These are phyloP conservation scores for Zootoca vivipara DNA, from an alignment of 2,113 vertebrate species.

Conservation along the genomic window DNA sequence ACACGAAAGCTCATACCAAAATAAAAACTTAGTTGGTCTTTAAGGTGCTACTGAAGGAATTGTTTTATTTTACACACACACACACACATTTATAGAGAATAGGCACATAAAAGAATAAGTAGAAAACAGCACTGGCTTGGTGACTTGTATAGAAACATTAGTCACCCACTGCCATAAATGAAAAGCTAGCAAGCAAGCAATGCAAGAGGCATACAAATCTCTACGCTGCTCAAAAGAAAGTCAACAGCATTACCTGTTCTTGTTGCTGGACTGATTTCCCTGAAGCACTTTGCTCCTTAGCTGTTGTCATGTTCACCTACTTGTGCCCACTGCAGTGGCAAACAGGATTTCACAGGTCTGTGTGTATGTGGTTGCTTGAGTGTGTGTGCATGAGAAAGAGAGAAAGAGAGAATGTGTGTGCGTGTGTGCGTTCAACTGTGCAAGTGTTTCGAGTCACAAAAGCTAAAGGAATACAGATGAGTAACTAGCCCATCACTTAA, in stretches of 20 bases:
- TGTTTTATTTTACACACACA: constrained; percentile 36
- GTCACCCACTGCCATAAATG: constrained; percentile 15
- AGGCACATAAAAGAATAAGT: not conserved
- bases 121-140: constrained; percentile 30
- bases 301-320: constrained; percentile 90
- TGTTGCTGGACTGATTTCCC: constrained; percentile 89
- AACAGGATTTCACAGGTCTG: constrained; percentile 55
- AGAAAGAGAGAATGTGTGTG: not conserved
- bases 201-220: constrained; percentile 32
- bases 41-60: too few relatives aligned
- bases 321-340: constrained; percentile 67
- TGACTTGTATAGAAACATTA: constrained; percentile 55
- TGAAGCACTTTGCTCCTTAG: constrained; percentile 88
- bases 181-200: not conserved
- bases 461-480: constrained; percentile 55
- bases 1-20: too few relatives aligned
- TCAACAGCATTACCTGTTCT: constrained; percentile 86
- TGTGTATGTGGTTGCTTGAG: constrained; percentile 9
- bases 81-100: not conserved
- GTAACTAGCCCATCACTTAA: constrained; percentile 76
- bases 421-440: not conserved
- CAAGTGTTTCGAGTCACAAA: constrained; percentile 39
- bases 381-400: not conserved
- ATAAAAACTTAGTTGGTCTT: too few relatives aligned
- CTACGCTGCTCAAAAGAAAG: constrained; percentile 61